Base-by-base conservation (phyloP, 2,113 vertebrate species). In the Corythaeola cristata region DNA sequence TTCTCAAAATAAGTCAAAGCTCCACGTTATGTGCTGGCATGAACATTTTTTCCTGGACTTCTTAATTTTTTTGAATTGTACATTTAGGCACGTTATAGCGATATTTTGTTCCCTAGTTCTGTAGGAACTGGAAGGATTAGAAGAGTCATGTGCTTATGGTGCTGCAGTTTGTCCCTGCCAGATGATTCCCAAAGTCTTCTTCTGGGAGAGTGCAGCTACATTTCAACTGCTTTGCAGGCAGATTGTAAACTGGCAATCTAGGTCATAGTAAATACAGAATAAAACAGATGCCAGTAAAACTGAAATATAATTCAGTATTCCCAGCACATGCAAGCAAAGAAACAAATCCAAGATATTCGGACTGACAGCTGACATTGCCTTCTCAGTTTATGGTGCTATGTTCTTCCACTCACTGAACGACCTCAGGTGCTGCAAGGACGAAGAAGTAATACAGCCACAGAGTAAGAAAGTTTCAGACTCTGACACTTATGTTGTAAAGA, bases 261-360 rank as follows among this genome's bases (percentile, higher is more conserved):
- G 90, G 90, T 94, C 78, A 88, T 68, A 74, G 79, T 49, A 93
- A 93, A 95, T 49, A 90, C 56, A 64, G 93, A 95, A 80, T 63
- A 81, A 96, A 88, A 20, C 64, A 90, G 64, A 88, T 94, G 92
- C 92, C 83, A 93, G 75, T 93, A 93, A 95, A 94, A 78, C 79
- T 44, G 78, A 93, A 91, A 58, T 88, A 64, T 83, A 90, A 77
- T 89, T 87, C 72, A n/a, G 78, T 91, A 71, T 96, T 95, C 85
- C 72, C 60, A 86, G 66, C 20, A 45, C 52, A 12, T 2, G 39
- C 60, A 12, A 56, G 83, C 59, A 47, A 49, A 64, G 87, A 82
- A 83, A 49, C 72, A 78, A 92, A 81, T 78, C 60, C 82, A 39
- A 73, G 88, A 67, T 83, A 76, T 49, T 77, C 26, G 26, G 82